phyloP scores from a whole-genome alignment of 1,140 invertebrate species.

The Diabrotica virgifera region DNA sequence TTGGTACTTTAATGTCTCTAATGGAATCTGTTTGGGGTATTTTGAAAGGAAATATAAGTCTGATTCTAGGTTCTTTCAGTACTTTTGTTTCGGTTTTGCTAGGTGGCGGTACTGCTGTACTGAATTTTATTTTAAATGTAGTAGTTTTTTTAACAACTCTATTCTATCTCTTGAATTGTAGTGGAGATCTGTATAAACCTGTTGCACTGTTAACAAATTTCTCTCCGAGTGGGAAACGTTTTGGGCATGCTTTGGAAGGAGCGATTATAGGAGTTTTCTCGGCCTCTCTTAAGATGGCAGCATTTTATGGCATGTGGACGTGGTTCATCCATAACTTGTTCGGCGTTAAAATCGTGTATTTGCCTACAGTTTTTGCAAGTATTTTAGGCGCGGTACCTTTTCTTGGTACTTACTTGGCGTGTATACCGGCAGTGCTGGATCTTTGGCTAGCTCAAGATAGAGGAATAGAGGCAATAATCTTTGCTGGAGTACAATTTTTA shows the following conservation, averaged over 20 bases:
- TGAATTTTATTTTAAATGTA: conserved; percentile 90
- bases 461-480: conserved; percentile 69
- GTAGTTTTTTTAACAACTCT: conserved; percentile 95
- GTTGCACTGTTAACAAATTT: conserved; percentile 78
- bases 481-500: conserved; percentile 81
- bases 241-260: conserved; percentile 74
- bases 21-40: conserved; percentile 92
- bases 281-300: conserved; percentile 93
- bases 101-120: conserved; percentile 87
- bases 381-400: conserved; percentile 93
- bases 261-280: conserved; percentile 81
- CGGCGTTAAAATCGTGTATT: conserved; percentile 90
- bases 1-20: conserved; percentile 85
- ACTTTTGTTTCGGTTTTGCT: conserved; percentile 84
- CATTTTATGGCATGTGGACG: conserved; percentile 97
- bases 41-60: conserved; percentile 85
- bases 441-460: conserved; percentile 87
- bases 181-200: conserved; percentile 86
- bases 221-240: conserved; percentile 67
- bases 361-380: conserved; percentile 90
- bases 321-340: conserved; percentile 97
- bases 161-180: conserved; percentile 91
- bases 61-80: conserved; percentile 84
- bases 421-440: conserved; percentile 89
- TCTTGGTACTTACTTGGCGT: conserved; percentile 91